Percentiles rank a stretch among this genome's conserved stretches.
phyloP scores from a whole-genome alignment of 2,113 vertebrate genomes.

The Rissa tridactyla region DNA sequence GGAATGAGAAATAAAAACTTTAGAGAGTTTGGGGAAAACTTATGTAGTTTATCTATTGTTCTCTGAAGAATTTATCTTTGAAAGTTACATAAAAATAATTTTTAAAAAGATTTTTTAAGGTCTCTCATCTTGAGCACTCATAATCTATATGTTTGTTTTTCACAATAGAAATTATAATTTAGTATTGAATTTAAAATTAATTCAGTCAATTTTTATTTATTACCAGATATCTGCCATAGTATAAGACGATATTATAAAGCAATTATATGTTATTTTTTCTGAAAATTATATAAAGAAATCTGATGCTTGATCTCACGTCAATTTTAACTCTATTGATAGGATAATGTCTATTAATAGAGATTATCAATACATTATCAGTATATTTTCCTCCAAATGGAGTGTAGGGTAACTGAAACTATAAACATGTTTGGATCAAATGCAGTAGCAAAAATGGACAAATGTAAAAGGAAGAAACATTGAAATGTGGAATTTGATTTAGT shows the following conservation, averaged over 20 bases:
- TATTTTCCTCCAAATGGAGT: not conserved
- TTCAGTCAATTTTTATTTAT: not conserved
- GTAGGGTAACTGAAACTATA: not conserved
- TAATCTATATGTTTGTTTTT: not conserved
- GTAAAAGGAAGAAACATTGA: not conserved
- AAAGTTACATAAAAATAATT: not conserved
- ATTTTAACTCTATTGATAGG: not conserved
- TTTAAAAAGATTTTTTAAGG: not conserved
- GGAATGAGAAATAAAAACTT: not conserved
- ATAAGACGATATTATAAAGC: not conserved
- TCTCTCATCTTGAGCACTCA: not conserved
- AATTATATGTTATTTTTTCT: not conserved
- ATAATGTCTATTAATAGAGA: not conserved
- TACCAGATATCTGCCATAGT: not conserved
- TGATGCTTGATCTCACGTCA: not conserved
- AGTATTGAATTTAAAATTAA: not conserved
- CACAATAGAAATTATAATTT: not conserved
- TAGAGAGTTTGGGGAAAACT: not conserved
- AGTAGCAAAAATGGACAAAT: not conserved
- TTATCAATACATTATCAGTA: not conserved
- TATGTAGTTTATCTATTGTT: not conserved
- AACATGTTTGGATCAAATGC: rapidly evolving
- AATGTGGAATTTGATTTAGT: not conserved
- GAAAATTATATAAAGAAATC: not conserved
- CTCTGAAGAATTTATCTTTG: not conserved